A percentile compares a stretch with the other conserved stretches of the same genome.
These are phyloP conservation scores for Xanthia togata DNA, from an alignment of 2,888 invertebrate species.

Conservation along the genomic window DNA sequence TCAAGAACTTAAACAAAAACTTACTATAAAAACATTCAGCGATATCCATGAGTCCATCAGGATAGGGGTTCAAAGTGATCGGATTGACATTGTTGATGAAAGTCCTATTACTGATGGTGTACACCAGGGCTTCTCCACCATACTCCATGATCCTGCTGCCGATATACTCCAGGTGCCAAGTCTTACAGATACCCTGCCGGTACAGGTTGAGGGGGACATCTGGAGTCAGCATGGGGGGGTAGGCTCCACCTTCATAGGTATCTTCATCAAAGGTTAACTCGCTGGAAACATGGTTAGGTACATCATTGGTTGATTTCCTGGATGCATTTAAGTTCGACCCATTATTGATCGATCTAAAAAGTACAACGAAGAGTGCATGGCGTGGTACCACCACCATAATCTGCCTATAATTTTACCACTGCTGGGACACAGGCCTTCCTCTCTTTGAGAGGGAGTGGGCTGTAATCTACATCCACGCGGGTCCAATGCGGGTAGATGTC, in stretches of 20 bases:
- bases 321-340: neutral
- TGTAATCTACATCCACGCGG: no score
- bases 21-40: conserved; percentile 93
- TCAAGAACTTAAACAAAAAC: conserved; percentile 11
- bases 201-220: conserved; percentile 91
- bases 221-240: conserved; percentile 91
- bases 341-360: neutral
- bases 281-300: conserved; percentile 48
- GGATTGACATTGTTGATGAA: conserved; percentile 90
- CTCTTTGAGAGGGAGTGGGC: no score
- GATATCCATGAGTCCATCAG: conserved; percentile 90
- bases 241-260: conserved; percentile 93
- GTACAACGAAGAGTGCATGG: neutral
- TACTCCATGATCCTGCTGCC: conserved; percentile 71
- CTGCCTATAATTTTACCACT: no score
- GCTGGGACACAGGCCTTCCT: no score
- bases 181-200: conserved; percentile 94
- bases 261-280: conserved; percentile 91
- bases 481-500: no score
- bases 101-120: conserved; percentile 91
- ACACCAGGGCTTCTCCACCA: conserved; percentile 91
- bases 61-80: conserved; percentile 85
- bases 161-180: conserved; percentile 85
- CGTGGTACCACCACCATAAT: neutral
- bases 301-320: neutral